Evolutionary conservation across 2,797 vertebrate genomes (phyloP).

Genomic region (Cheirogaleus major): DNA sequence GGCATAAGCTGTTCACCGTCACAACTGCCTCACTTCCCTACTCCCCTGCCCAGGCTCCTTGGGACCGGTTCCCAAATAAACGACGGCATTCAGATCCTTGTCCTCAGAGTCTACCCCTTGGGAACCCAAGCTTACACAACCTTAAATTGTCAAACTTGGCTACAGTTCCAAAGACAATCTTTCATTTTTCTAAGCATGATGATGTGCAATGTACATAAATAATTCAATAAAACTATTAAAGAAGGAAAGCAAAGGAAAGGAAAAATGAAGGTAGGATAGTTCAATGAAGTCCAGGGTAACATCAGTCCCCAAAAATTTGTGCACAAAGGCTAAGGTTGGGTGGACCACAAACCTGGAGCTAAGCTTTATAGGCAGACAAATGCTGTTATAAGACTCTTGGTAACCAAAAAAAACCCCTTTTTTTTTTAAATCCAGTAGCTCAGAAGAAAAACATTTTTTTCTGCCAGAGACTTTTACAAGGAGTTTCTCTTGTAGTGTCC

Average conservation of each 20-base stretch:
- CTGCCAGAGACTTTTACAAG: constrained; percentile 38
- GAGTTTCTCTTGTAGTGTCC: neutral
- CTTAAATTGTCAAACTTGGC: neutral
- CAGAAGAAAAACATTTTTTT: constrained; percentile 54
- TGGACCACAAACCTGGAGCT: neutral
- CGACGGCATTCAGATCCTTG: neutral
- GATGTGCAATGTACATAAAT: neutral
- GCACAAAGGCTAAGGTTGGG: neutral
- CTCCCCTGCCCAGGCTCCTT: neutral
- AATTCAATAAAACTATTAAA: neutral
- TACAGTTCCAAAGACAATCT: neutral
- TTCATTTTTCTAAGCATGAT: neutral
- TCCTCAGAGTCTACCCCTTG: neutral
- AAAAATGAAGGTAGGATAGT: neutral
- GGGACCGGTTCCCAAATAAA: neutral
- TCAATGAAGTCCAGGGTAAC: neutral
- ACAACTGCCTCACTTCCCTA: neutral
- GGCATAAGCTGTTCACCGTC: neutral
- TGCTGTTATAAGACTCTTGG: neutral
- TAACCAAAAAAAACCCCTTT: neutral
- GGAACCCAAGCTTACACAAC: neutral
- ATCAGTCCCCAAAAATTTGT: neutral
- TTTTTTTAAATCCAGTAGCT: neutral
- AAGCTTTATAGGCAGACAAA: neutral
- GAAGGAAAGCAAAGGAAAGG: neutral